phyloP scores from a whole-genome alignment of 2,888 invertebrate genomes.

The Nemoura dubitans region DNA sequence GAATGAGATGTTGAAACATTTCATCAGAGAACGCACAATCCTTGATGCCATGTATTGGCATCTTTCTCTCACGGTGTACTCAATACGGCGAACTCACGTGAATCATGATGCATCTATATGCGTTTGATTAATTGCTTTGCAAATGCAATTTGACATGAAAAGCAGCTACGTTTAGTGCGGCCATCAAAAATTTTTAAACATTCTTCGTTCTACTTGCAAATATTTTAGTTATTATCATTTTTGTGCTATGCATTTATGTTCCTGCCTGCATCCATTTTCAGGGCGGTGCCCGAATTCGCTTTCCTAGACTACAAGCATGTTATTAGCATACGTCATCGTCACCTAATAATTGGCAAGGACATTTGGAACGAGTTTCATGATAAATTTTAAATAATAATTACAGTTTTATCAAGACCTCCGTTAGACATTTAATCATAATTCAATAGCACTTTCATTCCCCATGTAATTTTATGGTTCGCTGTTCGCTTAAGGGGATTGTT shows the following conservation, averaged over 20 bases:
- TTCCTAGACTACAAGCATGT: background rate
- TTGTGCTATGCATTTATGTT: background rate
- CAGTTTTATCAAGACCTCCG: slow-evolving; percentile 7
- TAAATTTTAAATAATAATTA: background rate
- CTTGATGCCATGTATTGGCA: background rate
- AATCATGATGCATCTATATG: background rate
- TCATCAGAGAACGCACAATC: background rate
- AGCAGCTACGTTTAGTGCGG: background rate
- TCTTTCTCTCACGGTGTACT: background rate
- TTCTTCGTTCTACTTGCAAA: background rate
- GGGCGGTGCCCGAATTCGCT: background rate
- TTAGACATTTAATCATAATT: slow-evolving; percentile 7
- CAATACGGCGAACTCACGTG: background rate
- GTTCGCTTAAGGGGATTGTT: background rate
- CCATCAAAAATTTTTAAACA: background rate
- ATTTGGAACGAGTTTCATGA: background rate
- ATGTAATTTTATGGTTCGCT: background rate
- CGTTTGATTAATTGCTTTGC: background rate
- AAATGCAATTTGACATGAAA: background rate
- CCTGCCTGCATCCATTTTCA: background rate
- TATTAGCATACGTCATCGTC: background rate
- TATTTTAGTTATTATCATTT: background rate
- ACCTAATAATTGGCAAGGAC: slow-evolving; percentile 5
- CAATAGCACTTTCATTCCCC: background rate
- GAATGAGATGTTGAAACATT: background rate